These are phyloP conservation scores for Lonchura striata DNA, from an alignment of 2,113 vertebrate genomes.

Conservation along the genomic window DNA sequence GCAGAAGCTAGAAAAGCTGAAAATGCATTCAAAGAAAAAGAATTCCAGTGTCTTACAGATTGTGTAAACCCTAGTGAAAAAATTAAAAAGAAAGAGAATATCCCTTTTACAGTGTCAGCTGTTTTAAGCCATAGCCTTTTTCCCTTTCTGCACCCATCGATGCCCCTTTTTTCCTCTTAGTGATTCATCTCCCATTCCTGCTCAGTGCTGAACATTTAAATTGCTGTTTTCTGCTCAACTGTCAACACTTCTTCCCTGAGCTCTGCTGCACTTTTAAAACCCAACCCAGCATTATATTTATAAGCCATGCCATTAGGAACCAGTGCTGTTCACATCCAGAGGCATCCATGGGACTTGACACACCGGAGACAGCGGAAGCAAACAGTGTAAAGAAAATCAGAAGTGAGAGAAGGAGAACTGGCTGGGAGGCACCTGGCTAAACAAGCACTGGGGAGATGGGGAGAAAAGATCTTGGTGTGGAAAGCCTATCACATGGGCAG, in stretches of 20 bases:
- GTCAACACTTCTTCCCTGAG: neutral
- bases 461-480: neutral
- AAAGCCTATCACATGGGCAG: conserved; percentile 75
- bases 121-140: neutral
- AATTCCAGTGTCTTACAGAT: conserved; percentile 49
- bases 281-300: neutral
- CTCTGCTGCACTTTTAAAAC: neutral
- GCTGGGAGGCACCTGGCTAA: conserved; percentile 43
- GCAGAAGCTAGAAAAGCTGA: conserved; percentile 27
- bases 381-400: conserved; percentile 16
- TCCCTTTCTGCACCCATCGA: neutral
- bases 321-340: neutral
- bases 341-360: neutral
- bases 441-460: conserved; percentile 32
- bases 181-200: neutral
- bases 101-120: neutral
- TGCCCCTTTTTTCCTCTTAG: neutral
- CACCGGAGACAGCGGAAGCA: neutral
- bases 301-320: neutral
- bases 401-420: conserved; percentile 26
- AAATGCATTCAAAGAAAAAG: conserved; percentile 16
- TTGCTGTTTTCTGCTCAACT: neutral
- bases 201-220: neutral
- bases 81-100: neutral
- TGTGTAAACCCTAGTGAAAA: neutral